These are phyloP conservation scores for Podargus strigoides DNA, from an alignment of 2,797 vertebrate species.

Conservation along the genomic window DNA sequence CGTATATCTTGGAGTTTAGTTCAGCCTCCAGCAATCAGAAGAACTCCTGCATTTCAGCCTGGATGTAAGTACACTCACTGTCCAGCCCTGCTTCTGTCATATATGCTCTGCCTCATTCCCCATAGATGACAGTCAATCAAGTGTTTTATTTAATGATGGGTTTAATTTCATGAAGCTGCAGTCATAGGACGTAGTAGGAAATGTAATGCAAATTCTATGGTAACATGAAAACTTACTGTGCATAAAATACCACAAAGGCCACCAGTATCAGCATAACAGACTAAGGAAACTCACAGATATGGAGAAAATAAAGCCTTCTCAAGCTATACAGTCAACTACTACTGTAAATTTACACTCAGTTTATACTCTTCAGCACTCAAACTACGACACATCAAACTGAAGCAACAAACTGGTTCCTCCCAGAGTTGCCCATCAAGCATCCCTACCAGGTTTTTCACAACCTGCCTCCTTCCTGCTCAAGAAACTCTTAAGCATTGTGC, in stretches of 20 bases:
- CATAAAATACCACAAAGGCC: background rate
- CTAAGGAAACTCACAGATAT: background rate
- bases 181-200: background rate
- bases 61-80: background rate
- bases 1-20: background rate
- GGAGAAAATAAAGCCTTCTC: background rate
- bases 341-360: background rate
- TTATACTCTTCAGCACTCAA: background rate
- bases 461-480: background rate
- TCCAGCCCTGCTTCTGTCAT: background rate
- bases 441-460: background rate
- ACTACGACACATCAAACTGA: background rate
- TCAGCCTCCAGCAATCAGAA: background rate
- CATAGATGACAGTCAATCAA: background rate
- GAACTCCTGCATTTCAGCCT: background rate
- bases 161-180: constrained; percentile 31
- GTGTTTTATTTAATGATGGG: background rate
- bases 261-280: background rate
- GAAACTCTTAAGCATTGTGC: background rate
- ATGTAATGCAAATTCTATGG: background rate
- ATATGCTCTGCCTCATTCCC: background rate
- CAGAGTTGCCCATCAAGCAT: too few species aligned
- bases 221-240: background rate
- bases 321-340: background rate
- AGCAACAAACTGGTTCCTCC: background rate